Conservation (phyloP, 2,797 vertebrate genomes). For the Podargus strigoides region DNA sequence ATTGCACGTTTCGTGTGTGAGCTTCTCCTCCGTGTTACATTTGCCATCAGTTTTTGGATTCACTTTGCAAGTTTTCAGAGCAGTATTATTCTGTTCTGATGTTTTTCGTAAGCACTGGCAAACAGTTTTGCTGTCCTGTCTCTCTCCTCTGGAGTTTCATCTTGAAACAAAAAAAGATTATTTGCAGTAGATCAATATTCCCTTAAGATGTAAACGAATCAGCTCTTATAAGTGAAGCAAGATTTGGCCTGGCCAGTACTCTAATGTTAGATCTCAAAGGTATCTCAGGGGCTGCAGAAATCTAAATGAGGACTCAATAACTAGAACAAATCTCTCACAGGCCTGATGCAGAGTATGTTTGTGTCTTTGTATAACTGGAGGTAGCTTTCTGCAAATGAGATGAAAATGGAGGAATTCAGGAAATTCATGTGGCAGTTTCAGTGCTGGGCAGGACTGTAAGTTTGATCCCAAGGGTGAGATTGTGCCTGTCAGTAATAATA, state of each 20-base stretch:
- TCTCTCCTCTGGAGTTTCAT: neutral
- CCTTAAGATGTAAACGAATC: conserved; percentile 38
- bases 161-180: neutral
- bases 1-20: neutral
- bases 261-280: neutral
- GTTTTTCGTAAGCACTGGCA: neutral
- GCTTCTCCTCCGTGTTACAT: neutral
- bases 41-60: neutral
- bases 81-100: neutral
- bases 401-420: conserved; percentile 11
- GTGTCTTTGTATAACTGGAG: neutral
- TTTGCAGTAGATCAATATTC: conserved; percentile 43
- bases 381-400: neutral
- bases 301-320: conserved; percentile 30
- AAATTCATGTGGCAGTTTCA: neutral
- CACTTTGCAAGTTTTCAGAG: neutral
- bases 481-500: neutral
- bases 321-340: neutral
- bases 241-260: neutral
- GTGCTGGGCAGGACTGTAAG: neutral
- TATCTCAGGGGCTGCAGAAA: neutral
- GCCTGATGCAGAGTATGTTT: neutral
- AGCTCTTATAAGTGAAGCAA: neutral
- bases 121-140: neutral
- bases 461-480: neutral